phyloP scores from a whole-genome alignment of 2,113 vertebrate species.

The Meriones unguiculatus region DNA sequence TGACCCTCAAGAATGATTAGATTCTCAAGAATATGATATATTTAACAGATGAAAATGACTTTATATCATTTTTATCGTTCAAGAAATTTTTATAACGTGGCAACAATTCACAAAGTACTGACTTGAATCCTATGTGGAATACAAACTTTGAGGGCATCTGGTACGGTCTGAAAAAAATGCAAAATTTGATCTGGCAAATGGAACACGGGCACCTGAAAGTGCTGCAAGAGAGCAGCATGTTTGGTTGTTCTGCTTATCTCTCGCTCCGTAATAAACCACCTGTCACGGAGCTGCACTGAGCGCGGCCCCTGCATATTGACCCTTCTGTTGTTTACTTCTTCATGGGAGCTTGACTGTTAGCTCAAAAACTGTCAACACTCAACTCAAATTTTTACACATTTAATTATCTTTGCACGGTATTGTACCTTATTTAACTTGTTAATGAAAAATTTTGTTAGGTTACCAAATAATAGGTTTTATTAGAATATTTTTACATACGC shows the following conservation, averaged over 20 bases:
- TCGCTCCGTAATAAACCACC: not conserved
- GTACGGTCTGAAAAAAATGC: not conserved
- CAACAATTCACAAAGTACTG: slow-evolving; percentile 31
- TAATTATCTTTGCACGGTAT: not conserved
- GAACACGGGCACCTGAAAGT: slow-evolving; percentile 14
- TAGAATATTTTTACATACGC: not conserved
- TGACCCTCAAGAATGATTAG: not conserved
- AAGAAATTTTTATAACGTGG: slow-evolving; percentile 51
- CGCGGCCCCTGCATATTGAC: not conserved
- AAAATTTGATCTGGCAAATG: slow-evolving; percentile 11
- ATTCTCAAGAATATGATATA: slow-evolving; percentile 42
- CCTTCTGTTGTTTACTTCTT: not conserved
- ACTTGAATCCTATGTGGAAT: slow-evolving; percentile 2
- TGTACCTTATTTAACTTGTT: not conserved
- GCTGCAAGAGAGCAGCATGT: not conserved
- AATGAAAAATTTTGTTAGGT: not conserved
- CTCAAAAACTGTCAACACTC: not conserved
- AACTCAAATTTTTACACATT: slow-evolving; percentile 31
- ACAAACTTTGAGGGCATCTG: not conserved
- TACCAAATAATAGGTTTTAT: not conserved
- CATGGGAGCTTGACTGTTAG: not conserved
- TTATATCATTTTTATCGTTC: no score
- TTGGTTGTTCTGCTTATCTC: not conserved
- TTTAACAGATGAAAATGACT: not conserved
- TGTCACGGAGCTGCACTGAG: not conserved